These are phyloP conservation scores for Carlito syrichta DNA, from an alignment of 2,113 vertebrate genomes.

Conservation along the genomic window DNA sequence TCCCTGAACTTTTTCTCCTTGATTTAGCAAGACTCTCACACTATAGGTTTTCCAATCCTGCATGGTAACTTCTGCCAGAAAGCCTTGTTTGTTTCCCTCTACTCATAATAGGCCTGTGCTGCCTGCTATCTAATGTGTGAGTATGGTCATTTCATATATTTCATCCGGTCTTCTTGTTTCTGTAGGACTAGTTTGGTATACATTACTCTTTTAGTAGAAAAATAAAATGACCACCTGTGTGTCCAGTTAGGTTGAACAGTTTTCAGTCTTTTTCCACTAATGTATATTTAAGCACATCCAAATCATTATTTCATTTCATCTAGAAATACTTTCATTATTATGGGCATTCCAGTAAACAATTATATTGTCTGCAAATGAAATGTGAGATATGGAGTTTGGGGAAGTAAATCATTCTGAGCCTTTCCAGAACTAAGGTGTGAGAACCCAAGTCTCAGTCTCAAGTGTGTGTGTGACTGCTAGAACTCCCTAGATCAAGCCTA, in stretches of 20 bases:
- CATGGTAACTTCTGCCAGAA: neutral
- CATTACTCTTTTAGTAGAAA: neutral
- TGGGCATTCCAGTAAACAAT: neutral
- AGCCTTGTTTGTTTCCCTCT: neutral
- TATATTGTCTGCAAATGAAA: neutral
- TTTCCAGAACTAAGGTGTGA: neutral
- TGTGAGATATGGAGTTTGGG: neutral
- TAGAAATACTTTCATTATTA: neutral
- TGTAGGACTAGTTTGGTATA: neutral
- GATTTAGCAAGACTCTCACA: neutral
- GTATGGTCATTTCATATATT: neutral
- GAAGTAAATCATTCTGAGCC: neutral
- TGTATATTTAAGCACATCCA: neutral
- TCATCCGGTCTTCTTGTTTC: neutral
- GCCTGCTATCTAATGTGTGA: neutral
- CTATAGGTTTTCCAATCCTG: neutral
- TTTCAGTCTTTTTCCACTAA: neutral
- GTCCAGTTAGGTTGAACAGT: neutral
- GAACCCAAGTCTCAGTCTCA: neutral
- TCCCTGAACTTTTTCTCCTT: neutral
- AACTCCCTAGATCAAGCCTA: neutral
- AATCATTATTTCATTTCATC: constrained; percentile 8
- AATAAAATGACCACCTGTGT: neutral
- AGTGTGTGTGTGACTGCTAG: neutral
- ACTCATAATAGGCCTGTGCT: neutral